These are phyloP conservation scores for Dallia pectoralis DNA, from an alignment of 2,797 vertebrate genomes.

Conservation along the genomic window DNA sequence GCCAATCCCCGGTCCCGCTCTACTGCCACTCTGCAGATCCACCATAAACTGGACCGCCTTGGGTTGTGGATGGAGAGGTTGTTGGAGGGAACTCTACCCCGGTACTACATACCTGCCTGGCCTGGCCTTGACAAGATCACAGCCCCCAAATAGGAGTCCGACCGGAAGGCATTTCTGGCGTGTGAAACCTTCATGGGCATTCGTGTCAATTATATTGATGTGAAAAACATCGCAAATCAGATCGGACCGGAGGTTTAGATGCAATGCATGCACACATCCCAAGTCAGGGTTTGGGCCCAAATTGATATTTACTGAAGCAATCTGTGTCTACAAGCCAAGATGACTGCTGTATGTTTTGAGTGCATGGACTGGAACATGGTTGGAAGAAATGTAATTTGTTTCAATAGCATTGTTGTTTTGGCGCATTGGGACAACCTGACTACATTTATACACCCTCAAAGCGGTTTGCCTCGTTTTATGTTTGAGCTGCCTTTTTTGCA, in stretches of 20 bases:
- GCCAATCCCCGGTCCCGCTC: conserved; percentile 63
- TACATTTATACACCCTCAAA: conserved; percentile 18
- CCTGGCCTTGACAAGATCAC: conserved; percentile 86
- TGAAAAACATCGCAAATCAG: neutral
- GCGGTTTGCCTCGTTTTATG: conserved; percentile 15
- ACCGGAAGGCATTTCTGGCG: neutral
- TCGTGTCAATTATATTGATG: neutral
- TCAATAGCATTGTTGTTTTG: neutral
- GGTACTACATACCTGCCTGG: conserved; percentile 93
- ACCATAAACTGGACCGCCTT: conserved; percentile 90
- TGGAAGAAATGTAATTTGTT: neutral
- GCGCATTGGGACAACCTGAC: neutral
- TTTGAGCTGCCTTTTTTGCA: conserved; percentile 38
- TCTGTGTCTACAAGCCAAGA: conserved; percentile 11
- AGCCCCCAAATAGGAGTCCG: conserved; percentile 62
- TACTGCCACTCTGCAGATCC: conserved; percentile 77
- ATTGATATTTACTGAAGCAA: neutral
- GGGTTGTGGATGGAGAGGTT: conserved; percentile 97
- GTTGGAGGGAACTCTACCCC: conserved; percentile 91
- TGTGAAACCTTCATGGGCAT: neutral
- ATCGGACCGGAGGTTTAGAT: neutral
- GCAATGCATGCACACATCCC: neutral
- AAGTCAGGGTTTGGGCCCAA: neutral
- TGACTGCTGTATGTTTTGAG: conserved; percentile 5
- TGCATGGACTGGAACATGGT: neutral